These are phyloP conservation scores for Orcinus orca DNA, from an alignment of 2,113 vertebrate genomes.

Conservation along the genomic window DNA sequence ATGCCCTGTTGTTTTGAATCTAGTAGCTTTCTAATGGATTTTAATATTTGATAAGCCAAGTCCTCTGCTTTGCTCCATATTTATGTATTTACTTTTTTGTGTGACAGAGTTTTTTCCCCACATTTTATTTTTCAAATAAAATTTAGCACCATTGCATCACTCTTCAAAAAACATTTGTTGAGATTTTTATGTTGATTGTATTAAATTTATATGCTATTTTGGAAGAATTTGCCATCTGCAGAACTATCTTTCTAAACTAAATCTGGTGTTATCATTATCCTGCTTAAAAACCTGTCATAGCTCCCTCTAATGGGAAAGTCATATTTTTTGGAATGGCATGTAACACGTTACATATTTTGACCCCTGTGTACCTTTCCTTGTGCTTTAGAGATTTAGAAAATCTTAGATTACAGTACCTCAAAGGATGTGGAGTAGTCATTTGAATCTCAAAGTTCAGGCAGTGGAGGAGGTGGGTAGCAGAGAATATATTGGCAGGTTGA, in stretches of 20 bases:
- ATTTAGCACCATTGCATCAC: background rate
- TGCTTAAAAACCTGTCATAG: background rate
- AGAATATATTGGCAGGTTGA: background rate
- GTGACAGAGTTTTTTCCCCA: background rate
- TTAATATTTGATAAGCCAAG: constrained; percentile 9
- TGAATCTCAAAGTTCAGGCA: background rate
- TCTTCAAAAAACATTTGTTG: background rate
- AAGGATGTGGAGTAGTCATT: background rate
- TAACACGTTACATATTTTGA: background rate
- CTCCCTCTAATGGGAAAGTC: background rate
- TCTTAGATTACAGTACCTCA: background rate
- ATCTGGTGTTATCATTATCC: background rate
- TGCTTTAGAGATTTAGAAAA: background rate
- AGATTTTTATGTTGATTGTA: background rate
- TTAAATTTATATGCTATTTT: background rate
- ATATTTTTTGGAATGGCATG: background rate
- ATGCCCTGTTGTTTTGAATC: background rate
- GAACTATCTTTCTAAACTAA: background rate
- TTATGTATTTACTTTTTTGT: background rate
- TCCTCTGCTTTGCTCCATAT: background rate
- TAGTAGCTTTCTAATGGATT: background rate
- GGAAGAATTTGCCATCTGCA: background rate
- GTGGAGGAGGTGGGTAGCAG: background rate
- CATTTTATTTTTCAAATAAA: constrained; percentile 26
- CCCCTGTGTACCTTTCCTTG: background rate